Conservation (phyloP, 92 coral and sea anemone genomes). For the Porites evermanni region DNA sequence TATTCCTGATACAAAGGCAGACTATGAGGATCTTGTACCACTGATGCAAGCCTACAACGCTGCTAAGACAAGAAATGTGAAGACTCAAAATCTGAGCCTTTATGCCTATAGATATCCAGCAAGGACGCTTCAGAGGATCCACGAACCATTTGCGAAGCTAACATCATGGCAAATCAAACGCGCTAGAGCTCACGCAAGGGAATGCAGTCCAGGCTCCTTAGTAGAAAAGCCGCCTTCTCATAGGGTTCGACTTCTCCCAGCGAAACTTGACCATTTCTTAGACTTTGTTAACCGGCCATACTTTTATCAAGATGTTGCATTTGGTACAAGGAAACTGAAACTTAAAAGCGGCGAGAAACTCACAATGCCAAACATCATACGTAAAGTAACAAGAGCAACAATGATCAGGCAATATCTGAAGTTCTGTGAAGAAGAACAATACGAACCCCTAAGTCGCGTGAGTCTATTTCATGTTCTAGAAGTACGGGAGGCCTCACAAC, state of each 20-base stretch:
- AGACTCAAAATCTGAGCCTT: conserved; percentile 67
- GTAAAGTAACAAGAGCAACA: conserved; percentile 80
- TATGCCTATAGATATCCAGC: conserved; percentile 68
- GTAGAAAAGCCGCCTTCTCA: conserved; percentile 53
- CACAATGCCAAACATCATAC: conserved; percentile 73
- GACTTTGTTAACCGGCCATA: conserved; percentile 78
- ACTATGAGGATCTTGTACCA: conserved; percentile 45
- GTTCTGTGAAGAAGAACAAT: conserved; percentile 65
- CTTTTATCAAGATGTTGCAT: conserved; percentile 84
- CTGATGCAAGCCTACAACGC: conserved; percentile 65
- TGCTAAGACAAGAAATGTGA: conserved; percentile 61
- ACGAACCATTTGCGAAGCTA: conserved; percentile 64
- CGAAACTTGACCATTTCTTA: conserved; percentile 72
- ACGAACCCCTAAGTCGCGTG: conserved; percentile 69
- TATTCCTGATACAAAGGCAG: conserved; percentile 22
- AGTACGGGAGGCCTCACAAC: conserved; percentile 63
- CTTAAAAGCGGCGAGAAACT: conserved; percentile 65
- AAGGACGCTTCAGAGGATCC: conserved; percentile 63
- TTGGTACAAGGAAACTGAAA: conserved; percentile 71
- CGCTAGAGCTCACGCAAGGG: conserved; percentile 71
- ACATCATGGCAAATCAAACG: conserved; percentile 73
- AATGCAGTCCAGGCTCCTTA: conserved; percentile 64
- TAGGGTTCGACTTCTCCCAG: conserved; percentile 63
- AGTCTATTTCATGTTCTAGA: conserved; percentile 65
- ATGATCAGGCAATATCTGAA: conserved; percentile 72